phyloP scores from a whole-genome alignment of 2,113 vertebrate species.

The Perccottus glenii region DNA sequence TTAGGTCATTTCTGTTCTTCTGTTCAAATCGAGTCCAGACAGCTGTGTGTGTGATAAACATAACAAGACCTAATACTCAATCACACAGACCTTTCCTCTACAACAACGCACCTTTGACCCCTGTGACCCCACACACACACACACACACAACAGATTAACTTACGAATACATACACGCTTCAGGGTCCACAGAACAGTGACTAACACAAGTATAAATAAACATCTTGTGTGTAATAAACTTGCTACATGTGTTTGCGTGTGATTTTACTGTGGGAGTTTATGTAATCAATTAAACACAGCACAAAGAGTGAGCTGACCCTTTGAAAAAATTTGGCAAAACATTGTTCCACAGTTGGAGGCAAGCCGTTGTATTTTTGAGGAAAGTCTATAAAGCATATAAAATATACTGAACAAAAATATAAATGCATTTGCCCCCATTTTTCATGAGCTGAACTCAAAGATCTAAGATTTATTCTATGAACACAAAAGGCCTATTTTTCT shows the following conservation, averaged over 20 bases:
- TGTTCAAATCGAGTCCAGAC: conserved; percentile 72
- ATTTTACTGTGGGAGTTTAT: conserved; percentile 52
- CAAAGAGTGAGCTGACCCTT: conserved; percentile 7
- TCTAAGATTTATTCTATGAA: too few relatives aligned
- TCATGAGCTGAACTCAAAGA: too few relatives aligned
- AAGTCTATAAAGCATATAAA: too few relatives aligned
- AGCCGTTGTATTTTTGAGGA: background rate
- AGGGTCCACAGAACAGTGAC: conserved; percentile 47
- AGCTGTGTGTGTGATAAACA: conserved; percentile 75
- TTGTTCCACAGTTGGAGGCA: background rate
- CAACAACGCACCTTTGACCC: conserved; percentile 33
- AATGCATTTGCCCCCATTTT: too few relatives aligned
- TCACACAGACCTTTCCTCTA: conserved; percentile 60
- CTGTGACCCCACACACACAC: conserved; percentile 25
- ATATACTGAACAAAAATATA: too few relatives aligned
- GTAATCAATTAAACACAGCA: conserved; percentile 57
- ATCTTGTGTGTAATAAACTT: conserved; percentile 71
- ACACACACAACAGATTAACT: conserved; percentile 39
- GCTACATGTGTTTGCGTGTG: conserved; percentile 53
- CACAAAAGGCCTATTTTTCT: too few relatives aligned
- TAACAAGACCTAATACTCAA: conserved; percentile 67
- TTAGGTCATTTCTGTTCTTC: conserved; percentile 79
- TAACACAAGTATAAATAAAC: conserved; percentile 63
- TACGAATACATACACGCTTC: conserved; percentile 34
- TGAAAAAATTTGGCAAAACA: background rate